These are phyloP conservation scores for Cosmopolites sordidus DNA, from an alignment of 2,888 invertebrate species.

Conservation along the genomic window DNA sequence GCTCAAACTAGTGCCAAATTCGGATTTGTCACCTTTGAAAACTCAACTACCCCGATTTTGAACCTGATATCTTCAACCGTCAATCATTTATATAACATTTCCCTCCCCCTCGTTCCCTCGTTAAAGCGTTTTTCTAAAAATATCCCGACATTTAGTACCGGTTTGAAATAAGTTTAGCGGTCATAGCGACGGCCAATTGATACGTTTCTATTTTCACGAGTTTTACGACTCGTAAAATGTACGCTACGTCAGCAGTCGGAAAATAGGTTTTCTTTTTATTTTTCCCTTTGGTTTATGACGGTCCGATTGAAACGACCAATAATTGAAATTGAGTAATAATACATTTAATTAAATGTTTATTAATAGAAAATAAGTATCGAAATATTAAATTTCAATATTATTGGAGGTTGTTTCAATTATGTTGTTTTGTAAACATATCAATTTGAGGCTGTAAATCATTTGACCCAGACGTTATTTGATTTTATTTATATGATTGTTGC, in stretches of 20 bases:
- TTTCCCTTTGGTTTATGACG: background rate
- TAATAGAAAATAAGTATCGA: slow-evolving; percentile 2
- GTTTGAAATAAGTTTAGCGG: slow-evolving; percentile 13
- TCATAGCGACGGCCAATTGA: slow-evolving; percentile 14
- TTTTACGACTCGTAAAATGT: slow-evolving; percentile 17
- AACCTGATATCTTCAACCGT: too few species aligned
- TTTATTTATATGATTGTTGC: too few species aligned
- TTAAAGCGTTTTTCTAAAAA: slow-evolving; percentile 9
- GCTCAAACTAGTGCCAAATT: too few species aligned
- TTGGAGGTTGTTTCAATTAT: too few species aligned
- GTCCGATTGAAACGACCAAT: background rate
- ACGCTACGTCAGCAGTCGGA: slow-evolving; percentile 14
- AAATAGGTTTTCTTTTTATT: slow-evolving; percentile 13
- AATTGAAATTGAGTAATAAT: slow-evolving; percentile 11
- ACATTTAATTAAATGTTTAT: slow-evolving; percentile 5
- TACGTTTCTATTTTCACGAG: slow-evolving; percentile 20
- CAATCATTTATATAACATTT: too few species aligned
- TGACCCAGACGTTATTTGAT: too few species aligned
- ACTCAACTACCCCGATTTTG: too few species aligned
- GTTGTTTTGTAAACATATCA: too few species aligned
- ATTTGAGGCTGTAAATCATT: too few species aligned
- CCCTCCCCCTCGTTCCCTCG: too few species aligned
- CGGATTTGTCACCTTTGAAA: too few species aligned
- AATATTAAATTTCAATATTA: too few species aligned
- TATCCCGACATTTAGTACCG: slow-evolving; percentile 12